phyloP scores from a whole-genome alignment of 2,113 vertebrate genomes.

The Chaenogobius annularis region DNA sequence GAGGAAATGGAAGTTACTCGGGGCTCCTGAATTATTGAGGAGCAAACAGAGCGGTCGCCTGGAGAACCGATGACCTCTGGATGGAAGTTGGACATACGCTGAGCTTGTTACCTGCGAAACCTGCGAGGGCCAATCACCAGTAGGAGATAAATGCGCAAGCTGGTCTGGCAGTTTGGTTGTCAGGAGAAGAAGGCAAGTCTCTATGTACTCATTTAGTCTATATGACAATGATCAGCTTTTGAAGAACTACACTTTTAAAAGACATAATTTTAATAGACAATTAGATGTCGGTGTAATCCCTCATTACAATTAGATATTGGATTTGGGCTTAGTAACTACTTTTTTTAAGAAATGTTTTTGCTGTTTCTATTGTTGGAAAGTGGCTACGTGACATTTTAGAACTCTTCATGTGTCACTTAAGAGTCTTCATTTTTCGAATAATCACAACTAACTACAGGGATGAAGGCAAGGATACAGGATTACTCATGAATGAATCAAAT shows the following conservation, averaged over 20 bases:
- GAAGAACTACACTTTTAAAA: not conserved
- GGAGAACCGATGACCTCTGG: slow-evolving; percentile 29
- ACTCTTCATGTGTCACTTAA: no score
- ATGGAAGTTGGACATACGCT: slow-evolving; percentile 25
- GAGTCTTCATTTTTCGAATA: no score
- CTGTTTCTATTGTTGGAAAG: no score
- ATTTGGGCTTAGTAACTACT: no score
- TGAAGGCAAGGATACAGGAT: no score
- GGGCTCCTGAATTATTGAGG: slow-evolving; percentile 41
- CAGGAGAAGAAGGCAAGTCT: slow-evolving; percentile 14
- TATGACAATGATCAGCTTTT: not conserved
- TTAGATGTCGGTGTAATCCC: no score
- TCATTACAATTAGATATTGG: no score
- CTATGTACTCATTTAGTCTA: slow-evolving; percentile 16
- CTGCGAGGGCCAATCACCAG: slow-evolving; percentile 33
- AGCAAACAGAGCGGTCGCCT: slow-evolving; percentile 17
- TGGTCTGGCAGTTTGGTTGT: slow-evolving; percentile 9
- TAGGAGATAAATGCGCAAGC: slow-evolving; percentile 38
- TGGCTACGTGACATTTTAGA: no score
- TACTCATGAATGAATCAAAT: no score
- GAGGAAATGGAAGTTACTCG: not conserved
- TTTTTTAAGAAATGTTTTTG: no score
- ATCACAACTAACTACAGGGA: no score
- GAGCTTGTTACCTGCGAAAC: slow-evolving; percentile 41
- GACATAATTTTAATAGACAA: no score